Percentiles rank a stretch among this genome's conserved stretches.
Conservation (phyloP, 2,797 vertebrate genomes). For the Crenuchus spilurus region DNA sequence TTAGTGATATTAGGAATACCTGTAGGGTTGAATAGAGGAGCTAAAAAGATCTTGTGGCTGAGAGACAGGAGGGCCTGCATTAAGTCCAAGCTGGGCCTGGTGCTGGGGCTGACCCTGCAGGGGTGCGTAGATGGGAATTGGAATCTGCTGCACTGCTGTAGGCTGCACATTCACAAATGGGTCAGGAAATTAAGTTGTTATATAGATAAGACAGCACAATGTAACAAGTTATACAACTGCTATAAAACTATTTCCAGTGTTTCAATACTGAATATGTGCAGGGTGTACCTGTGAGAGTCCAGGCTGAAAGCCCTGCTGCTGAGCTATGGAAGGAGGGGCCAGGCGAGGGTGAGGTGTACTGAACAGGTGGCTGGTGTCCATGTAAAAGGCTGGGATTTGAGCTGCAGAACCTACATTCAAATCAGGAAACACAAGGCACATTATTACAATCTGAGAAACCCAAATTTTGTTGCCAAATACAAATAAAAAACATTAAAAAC, state of each 20-base stretch:
- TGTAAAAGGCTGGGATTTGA: conserved; percentile 97
- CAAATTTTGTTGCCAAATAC: not conserved
- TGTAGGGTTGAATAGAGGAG: conserved; percentile 93
- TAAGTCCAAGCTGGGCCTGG: conserved; percentile 91
- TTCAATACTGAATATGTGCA: not conserved
- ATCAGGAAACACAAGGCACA: conserved; percentile 36
- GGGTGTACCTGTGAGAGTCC: conserved; percentile 93
- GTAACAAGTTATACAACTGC: not conserved
- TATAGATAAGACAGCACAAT: not conserved
- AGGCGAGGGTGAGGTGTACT: conserved; percentile 93
- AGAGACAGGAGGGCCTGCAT: conserved; percentile 89
- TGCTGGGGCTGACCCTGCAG: conserved; percentile 89
- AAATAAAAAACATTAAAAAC: not conserved
- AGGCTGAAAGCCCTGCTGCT: conserved; percentile 95
- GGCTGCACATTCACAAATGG: conserved; percentile 72
- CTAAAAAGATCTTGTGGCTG: conserved; percentile 96
- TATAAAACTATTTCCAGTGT: not conserved
- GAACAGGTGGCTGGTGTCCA: conserved; percentile 98
- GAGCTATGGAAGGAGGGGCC: conserved; percentile 91
- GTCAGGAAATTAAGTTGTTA: not conserved
- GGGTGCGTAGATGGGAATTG: conserved; percentile 96
- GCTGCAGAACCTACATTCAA: conserved; percentile 81
- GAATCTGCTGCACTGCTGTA: conserved; percentile 94
- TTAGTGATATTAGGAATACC: conserved; percentile 70
- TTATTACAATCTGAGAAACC: not conserved